Base-by-base conservation (phyloP, 2,888 invertebrate species). In the Nebria salina region DNA sequence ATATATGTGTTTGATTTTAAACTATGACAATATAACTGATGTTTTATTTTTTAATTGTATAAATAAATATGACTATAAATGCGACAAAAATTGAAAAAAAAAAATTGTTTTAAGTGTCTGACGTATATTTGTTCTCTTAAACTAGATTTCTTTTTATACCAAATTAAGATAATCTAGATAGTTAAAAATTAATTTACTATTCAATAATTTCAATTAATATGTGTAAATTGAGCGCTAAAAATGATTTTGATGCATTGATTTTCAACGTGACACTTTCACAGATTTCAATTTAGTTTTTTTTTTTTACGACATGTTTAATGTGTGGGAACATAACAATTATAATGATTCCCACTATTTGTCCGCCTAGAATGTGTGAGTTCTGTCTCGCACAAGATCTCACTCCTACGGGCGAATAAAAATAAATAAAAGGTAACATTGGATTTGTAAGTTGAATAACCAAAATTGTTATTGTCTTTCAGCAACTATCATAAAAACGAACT, bases 311-410 rank as follows among this genome's bases (percentile, higher is more conserved):
- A 64, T 6, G 72, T 64, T 43, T 72, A 72, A 72, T 26, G 70
- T 77, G 72, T 77, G 77, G 77, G 77, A 77, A 77, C 72, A 54
- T 3, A 64, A 64, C 72, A 77, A 77, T 77, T 77, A 64, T 72
- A 77, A 43, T 64, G 72, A 77, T 77, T 72, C 77, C 25, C 77
- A 77, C 54, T 66, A 7, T 15, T 34, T 8, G 70, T 54, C 8
- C 54, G 54, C 8, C 7, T 54, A 54, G 54, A 54, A 54, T 54
- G 54, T 54, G 54, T 54, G 13, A 54, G 54, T 54, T 11, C 13
- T 54, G 54, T 54, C 54, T 54, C 54, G 13, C 54, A 54, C 7
- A 54, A 54, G 13, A 54, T 54, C 54, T 54, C 54, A 54, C 54
- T 54, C 54, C 54, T 54, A 54, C 54, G 54, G 54, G 54, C 54